Base-by-base conservation (phyloP, 2,888 invertebrate species). In the Calliphora vomitoria region DNA sequence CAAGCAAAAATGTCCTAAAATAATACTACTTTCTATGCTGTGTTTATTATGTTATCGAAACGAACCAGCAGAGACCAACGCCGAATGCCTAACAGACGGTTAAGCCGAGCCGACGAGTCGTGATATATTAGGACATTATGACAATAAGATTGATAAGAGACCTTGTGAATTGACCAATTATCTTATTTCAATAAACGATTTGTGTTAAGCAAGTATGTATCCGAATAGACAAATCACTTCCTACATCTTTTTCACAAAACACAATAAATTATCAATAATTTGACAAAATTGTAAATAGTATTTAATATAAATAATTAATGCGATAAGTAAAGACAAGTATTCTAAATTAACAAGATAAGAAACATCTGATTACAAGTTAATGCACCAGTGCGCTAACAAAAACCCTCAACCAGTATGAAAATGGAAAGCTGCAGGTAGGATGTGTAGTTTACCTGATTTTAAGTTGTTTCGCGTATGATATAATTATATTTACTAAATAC, bases 401-500 rank as follows among this genome's bases (percentile, higher is more conserved):
- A 15, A 44, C 41, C 11, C 35, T 74, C 58, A 20, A 74, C 58
- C 4, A 25, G 25, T 44, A 25, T 31, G 0, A 1, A 15, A 74
- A 41, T 74, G 41, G 41, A 58, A 41, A 41, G 41, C 68, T 64
- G 10, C 25, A 55, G 15, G 18, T 64, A 53, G 44, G 8, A 79
- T 38, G 15, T 10, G 18, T 66, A 44, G 5, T 18, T 66, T 38
- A 44, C 11, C 44, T 66, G 58, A 79, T 69, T 6, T 6, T 35
- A 4, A 25, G 8, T 47, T 50, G 74, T 68, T 82, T 74, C 74
- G 82, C 50, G 5, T 75, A 47, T 75, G 68, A 50, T 68, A 68
- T 55, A 74, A 75, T 68, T 66, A 47, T 44, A 75, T 66, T 72
- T 4, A 15, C 25, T 60, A 10, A 58, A 58, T 58, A 58, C 15